Evolutionary conservation across 1,140 invertebrate genomes (phyloP).

Genomic region (Whitmania pigra): DNA sequence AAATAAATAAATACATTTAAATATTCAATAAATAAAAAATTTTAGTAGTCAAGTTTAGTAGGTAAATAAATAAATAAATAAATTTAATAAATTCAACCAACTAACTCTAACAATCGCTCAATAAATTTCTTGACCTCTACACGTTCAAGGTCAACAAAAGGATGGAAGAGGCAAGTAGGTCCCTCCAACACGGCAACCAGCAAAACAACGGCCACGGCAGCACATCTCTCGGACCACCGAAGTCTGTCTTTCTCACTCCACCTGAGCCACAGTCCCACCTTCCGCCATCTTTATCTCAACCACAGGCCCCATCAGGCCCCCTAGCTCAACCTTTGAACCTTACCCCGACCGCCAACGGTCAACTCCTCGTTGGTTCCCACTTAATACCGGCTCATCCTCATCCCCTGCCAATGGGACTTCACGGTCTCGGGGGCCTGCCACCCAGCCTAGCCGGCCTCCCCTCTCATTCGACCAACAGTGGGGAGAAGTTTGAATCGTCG

Average conservation of each 20-base stretch:
- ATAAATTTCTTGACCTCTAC: not conserved
- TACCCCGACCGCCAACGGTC: too few species aligned
- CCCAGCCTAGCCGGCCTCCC: too few species aligned
- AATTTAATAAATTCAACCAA: not conserved
- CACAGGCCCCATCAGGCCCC: not conserved
- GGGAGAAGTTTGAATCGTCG: slow-evolving; percentile 5
- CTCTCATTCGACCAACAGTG: too few species aligned
- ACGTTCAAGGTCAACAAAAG: slow-evolving; percentile 12
- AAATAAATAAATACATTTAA: not conserved
- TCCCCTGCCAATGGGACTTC: too few species aligned
- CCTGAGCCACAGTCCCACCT: not conserved
- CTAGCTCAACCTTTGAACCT: too few species aligned
- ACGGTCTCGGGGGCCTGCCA: too few species aligned
- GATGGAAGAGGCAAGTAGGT: slow-evolving; percentile 12
- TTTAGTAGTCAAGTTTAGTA: too few species aligned
- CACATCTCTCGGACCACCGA: not conserved
- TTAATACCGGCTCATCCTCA: too few species aligned
- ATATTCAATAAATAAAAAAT: slow-evolving; percentile 5
- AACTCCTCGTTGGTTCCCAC: too few species aligned
- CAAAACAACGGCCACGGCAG: not conserved
- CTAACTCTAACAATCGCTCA: not conserved
- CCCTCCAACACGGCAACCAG: not conserved
- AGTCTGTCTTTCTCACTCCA: slow-evolving; percentile 9
- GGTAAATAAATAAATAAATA: not conserved
- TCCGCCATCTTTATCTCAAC: not conserved